phyloP scores from a whole-genome alignment of 1,140 invertebrate species.

The Drosophila fuyamai region DNA sequence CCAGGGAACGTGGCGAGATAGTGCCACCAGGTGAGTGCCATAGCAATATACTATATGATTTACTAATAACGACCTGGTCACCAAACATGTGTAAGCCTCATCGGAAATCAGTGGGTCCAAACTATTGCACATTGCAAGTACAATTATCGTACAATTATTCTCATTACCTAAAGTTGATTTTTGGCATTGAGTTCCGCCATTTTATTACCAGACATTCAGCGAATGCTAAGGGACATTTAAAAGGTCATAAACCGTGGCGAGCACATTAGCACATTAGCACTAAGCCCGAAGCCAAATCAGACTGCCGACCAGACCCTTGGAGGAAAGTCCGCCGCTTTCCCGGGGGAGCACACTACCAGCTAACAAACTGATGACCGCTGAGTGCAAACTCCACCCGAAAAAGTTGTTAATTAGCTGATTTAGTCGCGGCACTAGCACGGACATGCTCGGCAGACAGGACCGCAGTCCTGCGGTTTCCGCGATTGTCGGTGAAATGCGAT shows the following conservation, averaged over 20 bases:
- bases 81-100: too few relatives aligned
- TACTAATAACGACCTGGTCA: too few relatives aligned
- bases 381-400: constrained; percentile 53
- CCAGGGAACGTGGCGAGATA: constrained; percentile 90
- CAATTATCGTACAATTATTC: background rate
- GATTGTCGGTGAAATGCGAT: constrained; percentile 18
- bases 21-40: constrained; percentile 89
- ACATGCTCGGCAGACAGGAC: constrained; percentile 29
- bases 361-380: constrained; percentile 66
- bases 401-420: constrained; percentile 84
- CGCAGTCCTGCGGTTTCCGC: constrained; percentile 55
- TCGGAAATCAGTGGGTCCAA: too few relatives aligned
- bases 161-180: background rate
- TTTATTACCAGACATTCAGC: background rate
- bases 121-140: background rate
- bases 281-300: constrained; percentile 11
- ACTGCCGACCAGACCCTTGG: constrained; percentile 2
- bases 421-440: constrained; percentile 42
- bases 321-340: constrained; percentile 8
- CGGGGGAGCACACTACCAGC: constrained; percentile 23
- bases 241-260: constrained; percentile 26
- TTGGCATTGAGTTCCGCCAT: background rate
- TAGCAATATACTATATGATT: too few relatives aligned
- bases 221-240: constrained; percentile 25
- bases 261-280: constrained; percentile 30